Conservation (phyloP, 2,797 vertebrate species). For the Tragopan temminckii region DNA sequence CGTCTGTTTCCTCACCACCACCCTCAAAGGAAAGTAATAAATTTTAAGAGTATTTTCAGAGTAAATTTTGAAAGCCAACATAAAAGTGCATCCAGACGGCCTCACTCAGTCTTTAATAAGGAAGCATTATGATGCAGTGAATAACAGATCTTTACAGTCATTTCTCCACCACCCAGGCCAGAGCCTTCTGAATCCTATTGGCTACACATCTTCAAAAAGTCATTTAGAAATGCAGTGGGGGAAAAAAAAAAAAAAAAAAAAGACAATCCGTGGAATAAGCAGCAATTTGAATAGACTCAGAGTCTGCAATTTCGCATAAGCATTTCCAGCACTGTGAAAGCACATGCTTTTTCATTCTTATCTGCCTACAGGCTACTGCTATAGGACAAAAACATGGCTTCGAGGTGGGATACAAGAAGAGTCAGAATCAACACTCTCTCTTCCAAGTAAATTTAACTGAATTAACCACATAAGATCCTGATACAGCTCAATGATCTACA, state of each 20-base stretch:
- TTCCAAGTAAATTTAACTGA: background rate
- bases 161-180: background rate
- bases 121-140: background rate
- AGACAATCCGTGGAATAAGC: background rate
- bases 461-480: background rate
- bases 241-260: background rate
- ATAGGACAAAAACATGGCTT: background rate
- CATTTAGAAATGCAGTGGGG: background rate
- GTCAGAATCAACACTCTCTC: background rate
- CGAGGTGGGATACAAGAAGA: background rate
- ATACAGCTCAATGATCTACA: background rate
- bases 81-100: background rate
- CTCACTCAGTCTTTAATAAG: background rate
- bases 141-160: background rate
- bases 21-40: background rate
- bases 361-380: background rate
- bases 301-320: background rate
- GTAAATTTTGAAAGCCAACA: background rate
- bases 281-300: background rate
- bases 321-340: background rate
- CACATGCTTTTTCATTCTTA: background rate
- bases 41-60: background rate
- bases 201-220: background rate
- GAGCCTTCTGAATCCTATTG: background rate
- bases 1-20: background rate